Conservation (phyloP, 2,888 invertebrate species). For the Torymus texanus region DNA sequence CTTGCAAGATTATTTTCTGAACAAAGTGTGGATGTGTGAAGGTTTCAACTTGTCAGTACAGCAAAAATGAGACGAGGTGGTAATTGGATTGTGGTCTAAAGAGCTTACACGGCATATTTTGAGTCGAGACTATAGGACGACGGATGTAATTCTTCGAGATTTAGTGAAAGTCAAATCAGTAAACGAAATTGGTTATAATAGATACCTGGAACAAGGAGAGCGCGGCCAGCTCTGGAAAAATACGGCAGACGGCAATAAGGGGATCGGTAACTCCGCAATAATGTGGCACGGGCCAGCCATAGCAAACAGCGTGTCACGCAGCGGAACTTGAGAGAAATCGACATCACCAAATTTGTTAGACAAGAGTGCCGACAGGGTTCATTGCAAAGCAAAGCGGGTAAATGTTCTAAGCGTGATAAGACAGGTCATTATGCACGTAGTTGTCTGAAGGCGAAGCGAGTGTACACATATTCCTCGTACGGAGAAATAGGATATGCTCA, state of each 20-base stretch:
- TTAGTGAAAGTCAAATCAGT: no score
- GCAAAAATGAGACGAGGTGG: background rate
- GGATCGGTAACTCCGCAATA: background rate
- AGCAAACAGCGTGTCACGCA: background rate
- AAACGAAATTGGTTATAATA: background rate
- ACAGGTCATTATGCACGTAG: conserved; percentile 1
- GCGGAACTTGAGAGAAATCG: background rate
- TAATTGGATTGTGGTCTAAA: background rate
- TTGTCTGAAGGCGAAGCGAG: no score
- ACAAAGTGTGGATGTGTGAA: background rate
- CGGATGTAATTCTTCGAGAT: background rate
- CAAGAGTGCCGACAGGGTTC: background rate
- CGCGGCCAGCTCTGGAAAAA: no score
- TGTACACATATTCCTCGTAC: no score
- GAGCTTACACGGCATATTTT: background rate
- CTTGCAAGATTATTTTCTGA: conserved; percentile 41
- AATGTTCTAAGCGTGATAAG: background rate
- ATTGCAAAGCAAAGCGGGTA: background rate
- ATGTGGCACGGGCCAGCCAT: background rate
- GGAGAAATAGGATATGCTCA: background rate
- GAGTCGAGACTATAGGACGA: background rate
- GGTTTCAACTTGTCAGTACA: background rate
- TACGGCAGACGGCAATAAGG: background rate
- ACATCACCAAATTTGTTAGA: background rate
- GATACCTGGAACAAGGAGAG: background rate